Conservation (phyloP, 2,797 vertebrate genomes). For the Chloroceryle amazona region DNA sequence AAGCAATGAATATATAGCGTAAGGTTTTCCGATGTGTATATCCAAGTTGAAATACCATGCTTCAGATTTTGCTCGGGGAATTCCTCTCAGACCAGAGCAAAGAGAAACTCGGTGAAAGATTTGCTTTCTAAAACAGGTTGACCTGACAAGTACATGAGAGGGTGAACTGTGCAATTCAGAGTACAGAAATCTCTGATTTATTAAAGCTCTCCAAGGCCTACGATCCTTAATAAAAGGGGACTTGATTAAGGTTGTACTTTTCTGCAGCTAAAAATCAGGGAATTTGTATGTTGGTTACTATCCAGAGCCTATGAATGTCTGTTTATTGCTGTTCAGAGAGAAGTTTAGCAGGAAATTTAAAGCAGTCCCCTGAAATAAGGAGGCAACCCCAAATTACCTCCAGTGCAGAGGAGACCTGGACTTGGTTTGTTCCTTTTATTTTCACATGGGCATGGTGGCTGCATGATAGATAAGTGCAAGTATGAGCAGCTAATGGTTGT, state of each 20-base stretch:
- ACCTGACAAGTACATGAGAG: not conserved
- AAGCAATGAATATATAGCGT: not conserved
- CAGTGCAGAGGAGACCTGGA: not conserved
- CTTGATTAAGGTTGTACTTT: not conserved
- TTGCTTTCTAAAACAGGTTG: not conserved
- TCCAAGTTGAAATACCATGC: accelerated
- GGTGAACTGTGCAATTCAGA: not conserved
- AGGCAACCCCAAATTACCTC: not conserved
- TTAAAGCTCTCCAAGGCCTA: not conserved
- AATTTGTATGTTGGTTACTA: not conserved
- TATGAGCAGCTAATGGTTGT: not conserved
- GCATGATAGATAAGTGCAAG: not conserved
- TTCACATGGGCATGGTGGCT: not conserved
- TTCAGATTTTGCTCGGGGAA: not conserved
- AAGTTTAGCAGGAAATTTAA: slow-evolving; percentile 1
- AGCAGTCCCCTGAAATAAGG: not conserved
- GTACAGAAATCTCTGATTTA: slow-evolving; percentile 3
- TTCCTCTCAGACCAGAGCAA: not conserved
- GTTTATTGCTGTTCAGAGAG: not conserved
- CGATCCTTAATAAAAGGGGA: not conserved
- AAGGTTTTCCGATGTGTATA: not conserved
- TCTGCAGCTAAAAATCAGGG: not conserved
- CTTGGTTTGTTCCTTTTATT: not conserved
- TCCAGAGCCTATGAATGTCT: not conserved
- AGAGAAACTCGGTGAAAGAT: not conserved